Conservation (phyloP, 2,888 invertebrate genomes). For the Drosophila pegasa region DNA sequence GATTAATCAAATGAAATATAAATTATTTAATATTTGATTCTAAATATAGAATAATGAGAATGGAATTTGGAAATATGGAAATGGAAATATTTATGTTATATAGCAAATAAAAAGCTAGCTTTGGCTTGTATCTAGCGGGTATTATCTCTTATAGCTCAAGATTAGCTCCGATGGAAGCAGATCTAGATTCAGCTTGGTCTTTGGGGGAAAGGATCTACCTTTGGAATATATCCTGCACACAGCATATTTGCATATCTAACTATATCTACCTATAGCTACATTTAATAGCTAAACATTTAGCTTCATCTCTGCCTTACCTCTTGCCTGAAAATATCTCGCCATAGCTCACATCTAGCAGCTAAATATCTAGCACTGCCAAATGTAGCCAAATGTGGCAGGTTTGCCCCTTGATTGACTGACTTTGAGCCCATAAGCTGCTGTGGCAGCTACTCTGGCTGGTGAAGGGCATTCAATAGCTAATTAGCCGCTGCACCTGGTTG, state of each 20-base stretch:
- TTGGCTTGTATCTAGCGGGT: background rate
- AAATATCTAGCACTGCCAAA: background rate
- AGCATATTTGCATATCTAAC: too few relatives aligned
- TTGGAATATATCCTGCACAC: background rate
- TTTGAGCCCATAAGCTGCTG: slow-evolving; percentile 47
- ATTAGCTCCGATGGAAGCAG: too few relatives aligned
- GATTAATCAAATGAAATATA: too few relatives aligned
- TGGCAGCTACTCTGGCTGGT: slow-evolving; percentile 37
- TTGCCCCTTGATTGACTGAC: background rate
- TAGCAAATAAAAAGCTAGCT: too few relatives aligned
- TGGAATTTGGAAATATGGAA: too few relatives aligned
- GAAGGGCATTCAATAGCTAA: slow-evolving; percentile 47
- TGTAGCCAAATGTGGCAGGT: background rate
- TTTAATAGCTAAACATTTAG: background rate
- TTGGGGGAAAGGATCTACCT: background rate
- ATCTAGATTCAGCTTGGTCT: background rate
- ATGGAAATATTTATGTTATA: too few relatives aligned
- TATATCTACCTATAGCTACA: background rate
- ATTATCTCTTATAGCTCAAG: too few relatives aligned
- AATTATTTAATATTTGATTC: too few relatives aligned
- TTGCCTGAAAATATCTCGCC: background rate
- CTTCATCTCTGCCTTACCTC: background rate
- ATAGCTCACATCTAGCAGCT: background rate
- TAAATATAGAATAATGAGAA: too few relatives aligned
- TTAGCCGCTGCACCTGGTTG: slow-evolving; percentile 63